These are phyloP conservation scores for Exaiptasia diaphana DNA, from an alignment of 64 coral and sea anemone species.

Conservation along the genomic window DNA sequence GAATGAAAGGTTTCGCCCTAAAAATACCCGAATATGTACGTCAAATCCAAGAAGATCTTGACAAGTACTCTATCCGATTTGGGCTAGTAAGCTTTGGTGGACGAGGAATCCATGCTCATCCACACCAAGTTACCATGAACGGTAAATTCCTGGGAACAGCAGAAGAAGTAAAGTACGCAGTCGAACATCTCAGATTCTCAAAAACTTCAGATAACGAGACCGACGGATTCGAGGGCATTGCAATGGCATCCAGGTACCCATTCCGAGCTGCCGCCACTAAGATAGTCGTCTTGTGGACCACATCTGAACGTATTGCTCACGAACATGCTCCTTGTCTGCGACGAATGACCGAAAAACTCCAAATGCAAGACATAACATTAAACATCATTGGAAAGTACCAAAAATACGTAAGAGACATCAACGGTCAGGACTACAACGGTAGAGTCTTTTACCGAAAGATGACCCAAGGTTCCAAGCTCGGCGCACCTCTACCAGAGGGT, in stretches of 20 bases:
- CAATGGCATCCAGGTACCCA: slow-evolving; percentile 52
- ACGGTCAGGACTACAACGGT: slow-evolving; percentile 77
- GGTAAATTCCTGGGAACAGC: slow-evolving; percentile 66
- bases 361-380: slow-evolving; percentile 67
- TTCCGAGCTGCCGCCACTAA: slow-evolving; percentile 76
- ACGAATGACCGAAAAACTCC: slow-evolving; percentile 42
- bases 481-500: slow-evolving; percentile 50
- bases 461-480: background rate
- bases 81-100: slow-evolving; percentile 83
- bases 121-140: slow-evolving; percentile 72
- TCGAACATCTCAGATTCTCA: slow-evolving; percentile 67
- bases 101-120: slow-evolving; percentile 37
- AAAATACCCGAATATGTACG: slow-evolving; percentile 40
- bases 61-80: slow-evolving; percentile 67
- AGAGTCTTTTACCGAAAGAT: slow-evolving; percentile 64
- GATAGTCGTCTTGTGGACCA: slow-evolving; percentile 74
- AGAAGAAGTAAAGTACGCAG: slow-evolving; percentile 11
- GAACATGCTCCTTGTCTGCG: background rate
- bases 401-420: slow-evolving; percentile 31
- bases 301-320: slow-evolving; percentile 39
- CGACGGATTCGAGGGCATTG: slow-evolving; percentile 59
- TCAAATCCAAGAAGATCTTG: background rate
- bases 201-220: slow-evolving; percentile 52
- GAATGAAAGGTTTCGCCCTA: slow-evolving; percentile 28
- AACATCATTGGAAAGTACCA: slow-evolving; percentile 86